Percentiles rank a stretch among this genome's conserved stretches.
These are phyloP conservation scores for Chondrosia reniformis DNA, from an alignment of 37 sponge, comb jelly and placozoan species.

Conservation along the genomic window DNA sequence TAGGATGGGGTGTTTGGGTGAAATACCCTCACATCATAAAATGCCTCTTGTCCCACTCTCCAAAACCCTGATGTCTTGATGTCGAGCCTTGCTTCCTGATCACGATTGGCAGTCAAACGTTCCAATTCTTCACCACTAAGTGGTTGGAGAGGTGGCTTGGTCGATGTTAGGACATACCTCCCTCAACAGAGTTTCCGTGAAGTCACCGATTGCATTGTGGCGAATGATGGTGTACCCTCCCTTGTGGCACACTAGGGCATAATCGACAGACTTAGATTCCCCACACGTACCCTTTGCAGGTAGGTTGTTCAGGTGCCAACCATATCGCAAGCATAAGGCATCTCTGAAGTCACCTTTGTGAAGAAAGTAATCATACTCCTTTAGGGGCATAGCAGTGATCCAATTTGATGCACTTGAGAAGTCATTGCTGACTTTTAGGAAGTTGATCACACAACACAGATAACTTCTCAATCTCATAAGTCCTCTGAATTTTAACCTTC, in stretches of 20 bases:
- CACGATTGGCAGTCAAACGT: neutral
- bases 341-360: constrained; percentile 4
- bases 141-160: neutral
- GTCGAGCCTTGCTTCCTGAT: neutral
- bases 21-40: neutral
- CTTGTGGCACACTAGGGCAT: neutral
- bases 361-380: neutral
- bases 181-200: neutral
- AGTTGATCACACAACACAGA: too few relatives aligned
- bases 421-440: too few relatives aligned
- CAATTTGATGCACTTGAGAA: neutral
- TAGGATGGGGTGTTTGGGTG: neutral
- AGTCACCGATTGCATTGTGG: neutral
- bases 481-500: too few relatives aligned
- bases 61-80: neutral
- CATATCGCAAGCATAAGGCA: constrained; percentile 7
- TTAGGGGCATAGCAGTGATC: neutral
- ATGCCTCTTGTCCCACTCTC: neutral
- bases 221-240: neutral
- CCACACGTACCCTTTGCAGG: neutral
- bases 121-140: neutral
- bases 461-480: too few relatives aligned
- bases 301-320: neutral
- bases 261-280: neutral
- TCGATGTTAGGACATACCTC: neutral